Evolutionary conservation across 2,797 vertebrate species (phyloP), one percentile per base, ranked within the genome.

Genomic region (Neosilurus hyrtlii): DNA sequence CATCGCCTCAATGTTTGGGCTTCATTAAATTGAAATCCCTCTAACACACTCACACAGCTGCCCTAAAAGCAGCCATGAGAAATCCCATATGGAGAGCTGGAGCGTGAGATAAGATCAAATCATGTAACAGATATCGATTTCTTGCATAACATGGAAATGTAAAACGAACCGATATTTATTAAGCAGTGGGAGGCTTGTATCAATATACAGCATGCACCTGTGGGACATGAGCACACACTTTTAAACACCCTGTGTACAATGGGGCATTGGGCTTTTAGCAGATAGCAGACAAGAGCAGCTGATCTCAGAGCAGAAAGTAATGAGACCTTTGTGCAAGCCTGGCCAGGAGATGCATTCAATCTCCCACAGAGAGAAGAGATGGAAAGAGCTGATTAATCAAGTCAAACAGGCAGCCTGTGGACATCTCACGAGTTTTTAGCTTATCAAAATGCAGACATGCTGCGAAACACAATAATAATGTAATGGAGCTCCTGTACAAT

Each of bases 381-480:
- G 71, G 79, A 56, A 72, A 80, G 15, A 49, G 82, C 52, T 35
- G 26, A 68, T 80, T 79, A 81, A 51, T 65, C 14, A 4, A 75
- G 81, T 70, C 78, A 79, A 59, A 9, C 43, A 80, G 81, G 73
- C 66, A 35, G 86, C 71, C 77, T 77, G 81, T 86, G 82, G 79
- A 57, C 67, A 75, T 85, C 82, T 66, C 65, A 57, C 30, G 68
- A 24, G 79, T 62, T 80, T 80, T 74, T 43, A 71, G 83, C 76
- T 72, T 73, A 61, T 67, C 68, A 80, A 22, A 72, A 82, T 61
- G 68, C 65, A 72, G 63, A 57, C 70, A 12, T 80, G 79, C 52
- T 82, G 63, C 82, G 81, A 77, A 80, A 75, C 79, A 73, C 22
- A 67, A 63, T 72, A 80, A 82, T 51, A 57, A 82, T 63, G 70